Evolutionary conservation across 2,113 vertebrate species (phyloP).

Genomic region (Gopherus flavomarginatus): DNA sequence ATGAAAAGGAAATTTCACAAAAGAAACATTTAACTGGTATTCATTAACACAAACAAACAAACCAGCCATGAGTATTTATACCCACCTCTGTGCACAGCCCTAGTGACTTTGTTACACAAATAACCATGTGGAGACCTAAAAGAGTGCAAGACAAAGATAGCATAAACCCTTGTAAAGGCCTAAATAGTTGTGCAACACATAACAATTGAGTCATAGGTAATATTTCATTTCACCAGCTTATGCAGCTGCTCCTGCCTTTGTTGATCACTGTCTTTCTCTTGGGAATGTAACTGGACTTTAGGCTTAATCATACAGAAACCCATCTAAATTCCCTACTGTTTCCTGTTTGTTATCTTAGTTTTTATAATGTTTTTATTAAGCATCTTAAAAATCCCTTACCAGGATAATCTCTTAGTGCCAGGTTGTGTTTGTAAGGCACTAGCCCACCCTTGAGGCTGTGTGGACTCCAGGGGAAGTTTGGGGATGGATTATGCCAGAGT

Average conservation of each 20-base stretch:
- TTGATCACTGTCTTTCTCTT: slow-evolving; percentile 12
- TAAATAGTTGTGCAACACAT: slow-evolving; percentile 2
- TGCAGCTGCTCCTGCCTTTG: background rate
- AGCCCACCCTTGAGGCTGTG: background rate
- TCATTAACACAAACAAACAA: background rate
- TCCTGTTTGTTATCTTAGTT: background rate
- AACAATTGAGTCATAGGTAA: background rate
- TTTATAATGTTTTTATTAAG: background rate
- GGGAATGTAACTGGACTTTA: background rate
- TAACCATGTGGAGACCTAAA: slow-evolving; percentile 32
- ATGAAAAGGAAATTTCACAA: background rate
- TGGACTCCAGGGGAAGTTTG: background rate
- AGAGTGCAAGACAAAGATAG: slow-evolving; percentile 40
- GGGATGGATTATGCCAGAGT: background rate
- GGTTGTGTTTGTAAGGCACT: background rate
- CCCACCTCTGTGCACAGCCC: background rate
- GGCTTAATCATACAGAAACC: background rate
- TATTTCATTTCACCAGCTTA: background rate
- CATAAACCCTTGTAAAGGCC: slow-evolving; percentile 25
- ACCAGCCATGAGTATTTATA: slow-evolving; percentile 27
- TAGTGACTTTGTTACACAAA: background rate
- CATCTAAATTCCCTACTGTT: background rate
- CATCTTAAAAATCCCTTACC: background rate
- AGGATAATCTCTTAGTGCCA: background rate
- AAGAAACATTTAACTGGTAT: background rate